Evolutionary conservation across 1,140 invertebrate species (phyloP), one percentile per base, ranked within the genome.

Genomic region (Heterodera carotae): DNA sequence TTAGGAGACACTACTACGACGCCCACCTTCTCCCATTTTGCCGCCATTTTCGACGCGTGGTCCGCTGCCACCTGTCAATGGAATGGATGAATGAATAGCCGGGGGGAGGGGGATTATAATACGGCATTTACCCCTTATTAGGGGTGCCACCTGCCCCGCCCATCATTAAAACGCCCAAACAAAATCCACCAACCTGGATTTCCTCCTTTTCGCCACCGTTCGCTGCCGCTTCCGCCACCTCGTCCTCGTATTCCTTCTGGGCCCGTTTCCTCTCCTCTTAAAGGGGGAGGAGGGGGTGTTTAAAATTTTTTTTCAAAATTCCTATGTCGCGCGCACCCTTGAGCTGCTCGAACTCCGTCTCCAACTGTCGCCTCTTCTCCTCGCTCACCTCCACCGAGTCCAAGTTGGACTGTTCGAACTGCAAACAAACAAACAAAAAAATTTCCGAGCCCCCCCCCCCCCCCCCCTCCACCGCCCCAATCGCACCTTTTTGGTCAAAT

Each of bases 31-130:
- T 87, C 85, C 86, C 86, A 87, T 78, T 87, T 87, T 7, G 86
- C 86, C 25, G 86, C 71, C 85, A 87, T 87, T 72, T 87, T 87
- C 0, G 79, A 82, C 22, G 85, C 86, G 66, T 87, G 86, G 15
- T 84, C 85, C 10, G 85, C 85, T 8, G 85, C 84, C 15, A 85
- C 48, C 48, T 53, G 48, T 53, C 39, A 39, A 39, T 8, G 7
- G 12, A 39, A 39, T 12, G 12, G 12, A 39, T 10, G 10, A 53
- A 2, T 53, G 48, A 53, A 53, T 18, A 53, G 48, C 15, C 8
- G 48, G 48, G 48, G 10, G 18, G 3, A 18, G 4, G 18, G 48
- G 12, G 3, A 18, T 0, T 15, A 4, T 4, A 12, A 15, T 53
- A 53, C 48, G 12, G 12, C 48, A 53, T 22, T 15, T 15, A 12